Percentiles rank a stretch among this genome's conserved stretches.
Conservation (phyloP, 2,113 vertebrate genomes). For the Lamprologus callipterus region DNA sequence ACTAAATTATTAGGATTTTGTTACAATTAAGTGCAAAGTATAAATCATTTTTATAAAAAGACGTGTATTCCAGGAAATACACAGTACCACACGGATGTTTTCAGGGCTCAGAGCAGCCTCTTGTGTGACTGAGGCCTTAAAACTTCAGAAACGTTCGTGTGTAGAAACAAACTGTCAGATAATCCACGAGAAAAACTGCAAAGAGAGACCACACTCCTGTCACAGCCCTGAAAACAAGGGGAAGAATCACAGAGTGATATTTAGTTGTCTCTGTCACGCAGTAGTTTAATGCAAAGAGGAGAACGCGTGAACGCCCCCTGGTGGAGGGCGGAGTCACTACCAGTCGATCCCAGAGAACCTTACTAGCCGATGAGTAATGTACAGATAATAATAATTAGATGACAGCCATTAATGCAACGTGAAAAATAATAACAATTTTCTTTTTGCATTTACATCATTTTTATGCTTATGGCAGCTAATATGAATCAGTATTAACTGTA, state of each 20-base stretch:
- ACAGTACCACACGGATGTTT: neutral
- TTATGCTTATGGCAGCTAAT: fast-evolving
- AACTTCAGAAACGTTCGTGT: fast-evolving
- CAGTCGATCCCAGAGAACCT: no score
- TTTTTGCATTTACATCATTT: neutral
- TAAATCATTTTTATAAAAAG: neutral
- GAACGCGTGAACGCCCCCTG: neutral
- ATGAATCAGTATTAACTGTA: neutral
- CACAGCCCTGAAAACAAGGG: neutral
- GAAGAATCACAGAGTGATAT: neutral
- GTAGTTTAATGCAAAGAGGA: neutral
- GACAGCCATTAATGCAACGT: fast-evolving
- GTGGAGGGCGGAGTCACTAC: neutral
- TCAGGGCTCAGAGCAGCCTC: neutral
- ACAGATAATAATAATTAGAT: no score
- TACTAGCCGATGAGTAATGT: no score
- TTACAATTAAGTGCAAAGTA: neutral
- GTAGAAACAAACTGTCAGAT: neutral
- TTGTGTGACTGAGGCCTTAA: neutral
- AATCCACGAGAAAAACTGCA: neutral
- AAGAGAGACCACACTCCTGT: neutral
- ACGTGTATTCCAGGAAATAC: neutral
- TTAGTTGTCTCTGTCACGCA: neutral
- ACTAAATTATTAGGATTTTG: fast-evolving
- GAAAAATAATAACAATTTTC: fast-evolving